phyloP scores from a whole-genome alignment of 2,797 vertebrate genomes.

The Leucoraja ocellata region DNA sequence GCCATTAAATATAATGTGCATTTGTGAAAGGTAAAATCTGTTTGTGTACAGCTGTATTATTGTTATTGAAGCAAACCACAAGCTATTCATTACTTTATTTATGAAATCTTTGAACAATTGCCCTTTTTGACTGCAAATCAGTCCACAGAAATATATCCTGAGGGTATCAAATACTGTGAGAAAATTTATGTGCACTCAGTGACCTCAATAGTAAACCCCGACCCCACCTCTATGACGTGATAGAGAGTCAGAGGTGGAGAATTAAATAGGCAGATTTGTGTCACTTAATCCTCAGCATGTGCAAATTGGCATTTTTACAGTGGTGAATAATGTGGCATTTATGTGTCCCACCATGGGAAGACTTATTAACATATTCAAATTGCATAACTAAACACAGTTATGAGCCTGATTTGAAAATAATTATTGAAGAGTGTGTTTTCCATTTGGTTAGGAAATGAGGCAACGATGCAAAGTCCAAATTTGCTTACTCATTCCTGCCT shows the following conservation, averaged over 20 bases:
- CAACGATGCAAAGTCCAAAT: not conserved
- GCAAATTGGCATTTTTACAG: not conserved
- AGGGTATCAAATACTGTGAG: not conserved
- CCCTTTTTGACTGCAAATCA: not conserved
- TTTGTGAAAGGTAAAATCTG: not conserved
- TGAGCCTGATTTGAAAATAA: not conserved
- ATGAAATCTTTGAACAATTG: slow-evolving; percentile 20
- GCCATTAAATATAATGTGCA: not conserved
- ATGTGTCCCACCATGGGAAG: not conserved
- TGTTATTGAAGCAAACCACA: not conserved
- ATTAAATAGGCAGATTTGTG: not conserved
- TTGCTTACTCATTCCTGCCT: not conserved
- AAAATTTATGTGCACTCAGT: not conserved
- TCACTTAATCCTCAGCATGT: not conserved
- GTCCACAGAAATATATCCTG: not conserved
- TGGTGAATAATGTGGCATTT: not conserved
- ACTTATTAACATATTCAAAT: not conserved
- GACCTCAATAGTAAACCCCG: not conserved
- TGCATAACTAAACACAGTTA: not conserved
- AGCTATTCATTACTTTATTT: not conserved
- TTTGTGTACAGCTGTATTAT: not conserved
- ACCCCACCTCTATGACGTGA: not conserved
- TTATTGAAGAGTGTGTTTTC: not conserved
- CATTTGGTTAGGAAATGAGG: not conserved
- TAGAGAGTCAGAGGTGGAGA: not conserved